Percentiles rank a stretch among this genome's conserved stretches.
phyloP scores from a whole-genome alignment of 1,140 invertebrate species.

The Oedothorax gibbosus region DNA sequence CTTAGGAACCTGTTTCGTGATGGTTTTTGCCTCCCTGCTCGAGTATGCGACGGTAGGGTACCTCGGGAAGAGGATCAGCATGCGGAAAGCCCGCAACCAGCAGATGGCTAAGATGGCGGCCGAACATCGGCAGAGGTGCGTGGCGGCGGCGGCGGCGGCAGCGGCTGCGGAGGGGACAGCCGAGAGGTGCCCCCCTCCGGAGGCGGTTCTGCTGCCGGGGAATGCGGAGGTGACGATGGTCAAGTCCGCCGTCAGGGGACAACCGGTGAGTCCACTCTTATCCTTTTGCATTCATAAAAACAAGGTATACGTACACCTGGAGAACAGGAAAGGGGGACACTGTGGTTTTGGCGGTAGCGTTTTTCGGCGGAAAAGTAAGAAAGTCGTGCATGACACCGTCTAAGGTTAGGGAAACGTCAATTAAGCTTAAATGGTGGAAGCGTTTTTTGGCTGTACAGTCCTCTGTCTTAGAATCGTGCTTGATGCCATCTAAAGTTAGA shows the following conservation, averaged over 20 bases:
- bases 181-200: constrained; percentile 58
- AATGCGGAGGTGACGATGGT: constrained; percentile 61
- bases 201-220: constrained; percentile 58
- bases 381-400: too few species aligned
- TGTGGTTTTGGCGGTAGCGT: background rate
- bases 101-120: constrained; percentile 90
- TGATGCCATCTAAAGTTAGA: too few species aligned
- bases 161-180: constrained; percentile 55
- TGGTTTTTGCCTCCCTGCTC: constrained; percentile 94
- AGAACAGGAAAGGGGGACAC: background rate
- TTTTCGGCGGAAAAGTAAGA: background rate
- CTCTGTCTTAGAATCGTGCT: too few species aligned
- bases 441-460: too few species aligned
- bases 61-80: constrained; percentile 94
- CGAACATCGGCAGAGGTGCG: constrained; percentile 72
- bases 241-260: constrained; percentile 57
- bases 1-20: constrained; percentile 98
- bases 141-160: constrained; percentile 51
- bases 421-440: too few species aligned
- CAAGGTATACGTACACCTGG: background rate
- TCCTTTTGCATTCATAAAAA: background rate
- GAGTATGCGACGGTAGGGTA: constrained; percentile 95
- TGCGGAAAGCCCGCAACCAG: constrained; percentile 90
- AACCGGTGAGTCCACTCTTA: constrained; percentile 42
- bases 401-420: too few species aligned